Evolutionary conservation across 2,113 vertebrate genomes (phyloP).

Genomic region (Crypturellus undulatus): DNA sequence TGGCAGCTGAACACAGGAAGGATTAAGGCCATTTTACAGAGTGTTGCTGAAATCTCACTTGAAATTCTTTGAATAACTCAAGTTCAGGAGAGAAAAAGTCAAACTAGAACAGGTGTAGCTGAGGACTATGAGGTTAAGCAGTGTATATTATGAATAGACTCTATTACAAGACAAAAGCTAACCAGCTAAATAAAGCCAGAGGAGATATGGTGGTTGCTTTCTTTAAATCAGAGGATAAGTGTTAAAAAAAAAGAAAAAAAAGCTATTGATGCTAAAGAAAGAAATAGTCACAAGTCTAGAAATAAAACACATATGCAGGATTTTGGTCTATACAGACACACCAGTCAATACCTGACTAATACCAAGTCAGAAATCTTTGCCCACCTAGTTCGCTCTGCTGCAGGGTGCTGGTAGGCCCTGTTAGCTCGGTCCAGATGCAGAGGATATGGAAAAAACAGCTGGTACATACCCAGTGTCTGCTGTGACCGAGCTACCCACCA

Average conservation of each 20-base stretch:
- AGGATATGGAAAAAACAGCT: background rate
- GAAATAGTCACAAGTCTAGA: background rate
- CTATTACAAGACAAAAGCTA: background rate
- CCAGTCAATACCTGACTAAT: background rate
- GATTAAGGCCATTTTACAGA: background rate
- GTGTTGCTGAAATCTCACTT: background rate
- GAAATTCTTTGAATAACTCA: background rate
- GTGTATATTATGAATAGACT: background rate
- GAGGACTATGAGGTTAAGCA: background rate
- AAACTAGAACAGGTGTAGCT: background rate
- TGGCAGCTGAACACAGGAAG: background rate
- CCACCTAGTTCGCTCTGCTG: background rate
- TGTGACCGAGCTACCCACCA: rapidly evolving
- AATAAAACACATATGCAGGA: background rate
- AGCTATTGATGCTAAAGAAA: background rate
- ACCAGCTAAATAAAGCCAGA: background rate
- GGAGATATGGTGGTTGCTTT: background rate
- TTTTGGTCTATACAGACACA: background rate
- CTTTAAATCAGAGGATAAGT: background rate
- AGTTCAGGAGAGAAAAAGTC: background rate
- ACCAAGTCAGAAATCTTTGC: background rate
- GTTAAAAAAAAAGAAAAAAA: background rate
- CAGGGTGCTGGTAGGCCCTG: background rate
- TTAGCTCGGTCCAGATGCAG: background rate
- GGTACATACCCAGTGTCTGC: background rate